These are phyloP conservation scores for Aphelenchoides bicaudatus DNA, from an alignment of 2,888 invertebrate genomes.

Conservation along the genomic window DNA sequence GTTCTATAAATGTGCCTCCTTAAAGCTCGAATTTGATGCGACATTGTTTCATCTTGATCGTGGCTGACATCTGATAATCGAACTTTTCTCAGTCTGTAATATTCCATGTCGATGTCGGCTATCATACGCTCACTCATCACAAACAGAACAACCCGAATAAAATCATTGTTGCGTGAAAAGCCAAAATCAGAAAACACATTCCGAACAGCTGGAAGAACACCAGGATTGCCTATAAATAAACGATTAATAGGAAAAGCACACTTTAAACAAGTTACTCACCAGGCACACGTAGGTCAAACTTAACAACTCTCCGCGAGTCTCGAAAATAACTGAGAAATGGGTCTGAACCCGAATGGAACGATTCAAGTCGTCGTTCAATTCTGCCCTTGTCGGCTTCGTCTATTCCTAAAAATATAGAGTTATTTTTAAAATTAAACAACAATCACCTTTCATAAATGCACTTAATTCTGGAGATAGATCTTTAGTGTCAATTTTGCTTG, in stretches of 20 bases:
- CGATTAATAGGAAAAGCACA: no score
- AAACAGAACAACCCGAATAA: conserved; percentile 43
- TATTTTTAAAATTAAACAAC: no score
- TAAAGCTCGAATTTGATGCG: conserved; percentile 37
- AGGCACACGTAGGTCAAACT: conserved; percentile 40
- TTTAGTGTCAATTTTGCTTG: conserved; percentile 28
- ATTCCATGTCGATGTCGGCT: conserved; percentile 38
- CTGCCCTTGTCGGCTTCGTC: conserved; percentile 58
- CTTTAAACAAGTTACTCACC: no score
- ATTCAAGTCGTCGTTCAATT: conserved; percentile 52
- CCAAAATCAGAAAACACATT: conserved; percentile 37
- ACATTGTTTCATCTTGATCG: conserved; percentile 38
- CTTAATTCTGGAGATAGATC: conserved; percentile 43
- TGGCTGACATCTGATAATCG: conserved; percentile 34
- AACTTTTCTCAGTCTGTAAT: conserved; percentile 38
- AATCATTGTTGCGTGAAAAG: conserved; percentile 42
- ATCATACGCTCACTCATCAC: conserved; percentile 34
- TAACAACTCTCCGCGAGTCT: conserved; percentile 42
- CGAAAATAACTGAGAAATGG: conserved; percentile 55
- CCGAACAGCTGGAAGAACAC: conserved; percentile 35
- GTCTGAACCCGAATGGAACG: conserved; percentile 47
- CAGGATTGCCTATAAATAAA: conserved; percentile 39
- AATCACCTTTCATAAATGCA: conserved; percentile 46
- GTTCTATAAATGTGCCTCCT: conserved; percentile 39
- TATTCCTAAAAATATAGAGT: no score